Conservation (phyloP, 1,140 invertebrate genomes). For the Tetraneura akinire region DNA sequence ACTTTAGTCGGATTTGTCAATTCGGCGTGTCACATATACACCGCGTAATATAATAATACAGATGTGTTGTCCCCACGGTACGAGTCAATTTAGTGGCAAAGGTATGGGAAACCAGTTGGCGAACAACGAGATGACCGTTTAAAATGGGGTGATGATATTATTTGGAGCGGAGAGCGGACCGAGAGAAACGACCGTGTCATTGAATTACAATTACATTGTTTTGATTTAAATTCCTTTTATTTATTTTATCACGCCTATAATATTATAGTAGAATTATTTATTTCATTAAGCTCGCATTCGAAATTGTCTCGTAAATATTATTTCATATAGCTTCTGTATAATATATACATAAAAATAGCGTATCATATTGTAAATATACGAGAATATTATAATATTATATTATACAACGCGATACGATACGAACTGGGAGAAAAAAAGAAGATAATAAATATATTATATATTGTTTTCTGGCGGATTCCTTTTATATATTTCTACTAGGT, state of each 20-base stretch:
- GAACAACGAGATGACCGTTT: conserved; percentile 35
- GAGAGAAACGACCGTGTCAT: not conserved
- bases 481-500: no score
- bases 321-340: conserved; percentile 5
- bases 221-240: conserved; percentile 19
- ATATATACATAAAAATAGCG: not conserved
- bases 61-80: conserved; percentile 15
- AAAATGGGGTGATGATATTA: conserved; percentile 32
- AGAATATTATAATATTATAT: not conserved
- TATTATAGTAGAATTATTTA: not conserved
- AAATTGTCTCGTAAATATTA: conserved; percentile 38
- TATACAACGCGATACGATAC: not conserved
- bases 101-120: conserved; percentile 36
- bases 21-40: no score
- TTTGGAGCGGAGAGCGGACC: not conserved
- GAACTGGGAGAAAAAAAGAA: not conserved
- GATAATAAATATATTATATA: not conserved
- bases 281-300: conserved; percentile 11
- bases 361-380: not conserved
- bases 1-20: no score
- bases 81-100: conserved; percentile 30
- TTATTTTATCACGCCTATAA: not conserved
- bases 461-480: no score
- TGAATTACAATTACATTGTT: conserved; percentile 16
- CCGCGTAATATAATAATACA: not conserved